Percentiles rank a stretch among this genome's conserved stretches.
phyloP scores from a whole-genome alignment of 2,888 invertebrate species.

The Salpingus planirostris region DNA sequence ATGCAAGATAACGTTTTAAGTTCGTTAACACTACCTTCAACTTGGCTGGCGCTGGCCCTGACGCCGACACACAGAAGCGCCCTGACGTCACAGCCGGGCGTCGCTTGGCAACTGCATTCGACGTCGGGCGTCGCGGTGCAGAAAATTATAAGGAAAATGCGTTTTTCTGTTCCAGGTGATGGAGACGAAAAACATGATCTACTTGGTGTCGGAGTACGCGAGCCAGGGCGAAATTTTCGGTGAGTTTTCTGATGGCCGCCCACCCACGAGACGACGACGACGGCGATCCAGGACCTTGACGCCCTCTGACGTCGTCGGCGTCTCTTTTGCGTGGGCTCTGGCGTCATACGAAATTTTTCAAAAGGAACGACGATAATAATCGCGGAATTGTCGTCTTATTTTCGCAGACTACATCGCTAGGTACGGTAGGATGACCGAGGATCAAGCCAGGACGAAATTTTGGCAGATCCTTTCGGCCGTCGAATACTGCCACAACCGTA shows the following conservation, averaged over 20 bases:
- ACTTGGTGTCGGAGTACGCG: conserved; percentile 96
- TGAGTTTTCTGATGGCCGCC: conserved; percentile 46
- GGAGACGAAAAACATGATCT: conserved; percentile 97
- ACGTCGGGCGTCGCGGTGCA: conserved; percentile 16
- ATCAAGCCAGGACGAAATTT: conserved; percentile 85
- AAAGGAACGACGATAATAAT: conserved; percentile 20
- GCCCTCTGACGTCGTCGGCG: conserved; percentile 30
- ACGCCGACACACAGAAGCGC: conserved; percentile 24
- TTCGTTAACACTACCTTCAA: conserved; percentile 39
- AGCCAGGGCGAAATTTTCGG: conserved; percentile 97
- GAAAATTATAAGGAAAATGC: too few relatives aligned
- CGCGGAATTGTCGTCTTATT: conserved; percentile 22
- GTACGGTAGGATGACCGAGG: conserved; percentile 89
- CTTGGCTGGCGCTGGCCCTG: conserved; percentile 36
- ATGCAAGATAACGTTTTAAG: too few relatives aligned
- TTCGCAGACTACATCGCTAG: conserved; percentile 87
- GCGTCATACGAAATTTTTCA: conserved; percentile 18
- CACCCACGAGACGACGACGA: conserved; percentile 15
- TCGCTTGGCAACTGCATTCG: conserved; percentile 23
- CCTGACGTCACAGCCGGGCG: conserved; percentile 36
- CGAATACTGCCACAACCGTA: conserved; percentile 89
- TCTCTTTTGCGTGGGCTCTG: conserved; percentile 34
- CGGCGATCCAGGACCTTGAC: conserved; percentile 23
- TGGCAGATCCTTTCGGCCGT: conserved; percentile 96
- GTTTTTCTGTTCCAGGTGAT: conserved; percentile 65